Evolutionary conservation across 2,797 vertebrate species (phyloP).

Genomic region (Chelidonichthys spinosus): DNA sequence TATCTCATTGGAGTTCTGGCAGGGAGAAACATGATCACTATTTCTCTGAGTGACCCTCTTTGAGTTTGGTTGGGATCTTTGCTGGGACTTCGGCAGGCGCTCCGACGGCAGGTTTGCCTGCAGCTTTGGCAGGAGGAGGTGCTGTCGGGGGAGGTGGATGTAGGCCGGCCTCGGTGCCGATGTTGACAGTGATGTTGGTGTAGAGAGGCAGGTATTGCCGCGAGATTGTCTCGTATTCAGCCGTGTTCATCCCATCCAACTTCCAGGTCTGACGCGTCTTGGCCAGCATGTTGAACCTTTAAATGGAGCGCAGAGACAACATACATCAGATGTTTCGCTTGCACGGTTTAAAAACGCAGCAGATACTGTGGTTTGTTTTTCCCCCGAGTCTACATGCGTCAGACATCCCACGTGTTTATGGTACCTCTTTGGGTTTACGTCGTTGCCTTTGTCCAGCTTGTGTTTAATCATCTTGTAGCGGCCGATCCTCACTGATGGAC

Average conservation of each 20-base stretch:
- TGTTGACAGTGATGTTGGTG: constrained; percentile 88
- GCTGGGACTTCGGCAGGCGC: neutral
- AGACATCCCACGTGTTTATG: neutral
- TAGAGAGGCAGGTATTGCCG: constrained; percentile 83
- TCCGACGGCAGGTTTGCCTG: constrained; percentile 2
- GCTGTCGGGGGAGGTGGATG: constrained; percentile 2
- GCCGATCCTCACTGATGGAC: constrained; percentile 84
- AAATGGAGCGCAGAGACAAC: neutral
- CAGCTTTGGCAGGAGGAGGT: constrained; percentile 19
- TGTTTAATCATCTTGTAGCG: constrained; percentile 91
- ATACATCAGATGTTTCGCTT: neutral
- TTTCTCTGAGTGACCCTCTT: constrained; percentile 23
- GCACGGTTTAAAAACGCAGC: neutral
- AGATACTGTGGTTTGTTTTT: neutral
- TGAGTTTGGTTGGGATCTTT: constrained; percentile 30
- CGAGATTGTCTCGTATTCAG: constrained; percentile 81
- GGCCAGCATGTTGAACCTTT: constrained; percentile 87
- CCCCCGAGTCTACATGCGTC: neutral
- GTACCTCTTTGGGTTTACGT: constrained; percentile 86
- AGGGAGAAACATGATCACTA: constrained; percentile 25
- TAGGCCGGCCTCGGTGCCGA: constrained; percentile 79
- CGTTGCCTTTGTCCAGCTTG: constrained; percentile 86
- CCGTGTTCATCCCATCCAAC: constrained; percentile 83
- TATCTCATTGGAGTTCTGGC: constrained; percentile 23
- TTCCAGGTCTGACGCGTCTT: constrained; percentile 84